Evolutionary conservation across 2,113 vertebrate species (phyloP).

Genomic region (Zootoca vivipara): DNA sequence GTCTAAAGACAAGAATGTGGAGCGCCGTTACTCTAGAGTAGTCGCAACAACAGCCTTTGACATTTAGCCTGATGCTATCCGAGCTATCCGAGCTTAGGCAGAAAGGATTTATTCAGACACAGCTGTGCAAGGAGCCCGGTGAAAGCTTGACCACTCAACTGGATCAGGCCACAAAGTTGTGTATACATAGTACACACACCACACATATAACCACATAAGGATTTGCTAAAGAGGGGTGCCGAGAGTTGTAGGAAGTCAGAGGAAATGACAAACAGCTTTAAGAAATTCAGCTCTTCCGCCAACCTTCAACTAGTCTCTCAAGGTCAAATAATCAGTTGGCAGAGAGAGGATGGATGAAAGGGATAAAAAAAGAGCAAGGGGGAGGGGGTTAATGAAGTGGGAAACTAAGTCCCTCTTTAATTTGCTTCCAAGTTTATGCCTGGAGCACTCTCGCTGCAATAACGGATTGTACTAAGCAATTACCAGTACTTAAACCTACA

Average conservation of each 20-base stretch:
- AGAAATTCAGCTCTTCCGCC: rapidly evolving
- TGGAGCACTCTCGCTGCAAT: slow-evolving; percentile 6
- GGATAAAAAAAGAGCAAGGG: slow-evolving; percentile 10
- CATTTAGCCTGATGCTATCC: background rate
- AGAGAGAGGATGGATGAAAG: slow-evolving; percentile 9
- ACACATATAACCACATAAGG: background rate
- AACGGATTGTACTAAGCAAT: background rate
- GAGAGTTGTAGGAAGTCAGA: background rate
- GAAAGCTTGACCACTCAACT: background rate
- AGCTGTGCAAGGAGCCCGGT: background rate
- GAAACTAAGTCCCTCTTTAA: background rate
- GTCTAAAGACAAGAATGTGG: too few species aligned
- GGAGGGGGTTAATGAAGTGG: background rate
- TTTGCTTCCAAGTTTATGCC: background rate
- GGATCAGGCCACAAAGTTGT: background rate
- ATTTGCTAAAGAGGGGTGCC: background rate
- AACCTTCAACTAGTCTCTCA: slow-evolving; percentile 9
- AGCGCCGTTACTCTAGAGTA: too few species aligned
- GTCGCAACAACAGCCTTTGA: too few species aligned
- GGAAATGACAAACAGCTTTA: background rate
- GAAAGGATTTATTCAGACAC: background rate
- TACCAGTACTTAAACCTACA: slow-evolving; percentile 3
- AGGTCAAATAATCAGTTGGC: slow-evolving; percentile 22
- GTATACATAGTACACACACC: background rate
- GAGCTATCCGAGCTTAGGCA: background rate